Evolutionary conservation across 2,797 vertebrate species (phyloP), one percentile per base, ranked within the genome.

Genomic region (Thunnus albacares): DNA sequence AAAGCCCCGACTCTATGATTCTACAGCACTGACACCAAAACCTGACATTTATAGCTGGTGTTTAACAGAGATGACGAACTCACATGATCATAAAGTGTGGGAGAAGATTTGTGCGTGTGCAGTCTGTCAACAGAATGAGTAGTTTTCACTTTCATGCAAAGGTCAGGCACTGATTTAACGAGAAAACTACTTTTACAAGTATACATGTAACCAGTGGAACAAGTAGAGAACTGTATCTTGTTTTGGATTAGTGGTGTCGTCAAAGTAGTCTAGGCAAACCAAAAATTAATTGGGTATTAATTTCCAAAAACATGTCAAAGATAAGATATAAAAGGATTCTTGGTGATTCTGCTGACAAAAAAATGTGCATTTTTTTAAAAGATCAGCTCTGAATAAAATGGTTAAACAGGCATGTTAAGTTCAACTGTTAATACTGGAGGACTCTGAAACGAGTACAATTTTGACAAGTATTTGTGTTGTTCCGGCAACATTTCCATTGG

Each of bases 261-360:
- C 70, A 74, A 63, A 67, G 20, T 9, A 66, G 61, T 81, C 55
- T 13, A 30, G 22, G 5, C 30, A 38, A 66, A 63, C 26, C 24
- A 26, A 59, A 71, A 17, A 64, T 4, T 6, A 59, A 64, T 28
- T 64, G 28, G 12, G 14, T 15, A 26, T 41, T 41, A 6, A 35
- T 69, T 51, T 10, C 35, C 43, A 26, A 10, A 30, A 59, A 57
- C 33, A 26, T 67, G 57, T 77, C 8, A 68, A 58, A 68, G 55
- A 71, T 59, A 41, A 55, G 17, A 28, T 20, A 47, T 47, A 8
- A 4, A 38, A 15, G 22, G 3, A 17, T 28, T 76, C 4, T 38
- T 26, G 17, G 41, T 24, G 59, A 68, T 30, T 20, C 4, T 11
- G 55, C 52, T 72, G 47, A 43, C 14, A 18, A 62, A 30, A 30